These are phyloP conservation scores for Busseola fusca DNA, from an alignment of 2,888 invertebrate genomes.

Conservation along the genomic window DNA sequence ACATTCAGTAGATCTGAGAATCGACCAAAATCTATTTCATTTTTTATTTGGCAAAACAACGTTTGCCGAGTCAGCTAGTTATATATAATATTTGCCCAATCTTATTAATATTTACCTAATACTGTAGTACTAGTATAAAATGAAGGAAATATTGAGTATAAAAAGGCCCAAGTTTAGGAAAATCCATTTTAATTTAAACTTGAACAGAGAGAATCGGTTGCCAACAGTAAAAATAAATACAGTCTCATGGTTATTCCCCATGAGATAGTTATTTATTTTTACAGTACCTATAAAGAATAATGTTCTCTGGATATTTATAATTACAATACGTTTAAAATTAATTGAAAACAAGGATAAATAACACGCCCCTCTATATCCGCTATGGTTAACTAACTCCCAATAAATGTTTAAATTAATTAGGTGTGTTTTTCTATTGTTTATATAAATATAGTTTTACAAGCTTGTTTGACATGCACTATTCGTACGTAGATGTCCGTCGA, in stretches of 20 bases:
- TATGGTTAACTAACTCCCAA: conserved; percentile 4
- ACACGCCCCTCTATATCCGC: background rate
- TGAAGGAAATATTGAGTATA: background rate
- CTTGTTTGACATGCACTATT: too few species aligned
- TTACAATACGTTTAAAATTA: background rate
- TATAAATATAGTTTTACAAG: background rate
- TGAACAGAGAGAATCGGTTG: background rate
- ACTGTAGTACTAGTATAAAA: background rate
- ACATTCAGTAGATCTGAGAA: too few species aligned
- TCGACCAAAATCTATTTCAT: too few species aligned
- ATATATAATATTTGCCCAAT: background rate
- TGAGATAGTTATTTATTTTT: too few species aligned
- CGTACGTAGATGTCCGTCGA: too few species aligned
- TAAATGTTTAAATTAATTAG: background rate
- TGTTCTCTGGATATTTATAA: conserved; percentile 28
- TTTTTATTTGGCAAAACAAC: too few species aligned
- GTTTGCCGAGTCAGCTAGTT: too few species aligned
- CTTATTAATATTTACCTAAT: background rate
- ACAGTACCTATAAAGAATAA: background rate
- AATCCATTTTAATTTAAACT: background rate
- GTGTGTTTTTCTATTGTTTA: background rate
- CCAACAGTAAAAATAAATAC: conserved; percentile 11
- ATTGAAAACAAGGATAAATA: conserved; percentile 43
- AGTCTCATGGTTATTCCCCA: conserved; percentile 21
- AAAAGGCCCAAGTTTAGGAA: background rate